Evolutionary conservation across 2,888 invertebrate species (phyloP), one percentile per base, ranked within the genome.

Genomic region (Megaustenia siamemsis): DNA sequence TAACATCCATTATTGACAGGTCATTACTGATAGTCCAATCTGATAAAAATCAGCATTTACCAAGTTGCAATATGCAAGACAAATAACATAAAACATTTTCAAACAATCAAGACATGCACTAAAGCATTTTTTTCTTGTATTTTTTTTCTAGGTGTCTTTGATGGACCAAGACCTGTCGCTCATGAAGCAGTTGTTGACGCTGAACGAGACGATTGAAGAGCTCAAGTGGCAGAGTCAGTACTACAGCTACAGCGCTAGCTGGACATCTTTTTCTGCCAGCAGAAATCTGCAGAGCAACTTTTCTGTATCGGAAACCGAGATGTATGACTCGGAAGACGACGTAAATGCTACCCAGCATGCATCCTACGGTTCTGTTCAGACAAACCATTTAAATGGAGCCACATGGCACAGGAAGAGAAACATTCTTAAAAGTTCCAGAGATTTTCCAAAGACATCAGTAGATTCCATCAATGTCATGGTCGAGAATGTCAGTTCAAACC

Each of bases 171-270:
- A 93, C 79, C 85, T 93, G 75, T 90, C 90, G 12, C 86, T 93
- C 87, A 92, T 93, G 92, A 90, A 91, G 76, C 92, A 92, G 85
- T 89, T 93, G 28, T 89, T 93, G 75, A 93, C 91, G 10, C 87
- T 93, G 43, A 93, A 93, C 86, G 93, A 93, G 86, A 89, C 90
- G 24, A 93, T 93, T 45, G 93, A 93, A 87, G 93, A 92, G 73
- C 88, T 93, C 66, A 93, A 93, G 88, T 92, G 92, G 90, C 91
- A 90, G 88, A 87, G 89, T 68, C 87, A 89, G 38, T 89, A 90
- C 80, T 89, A 88, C 86, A 82, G 82, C 80, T 88, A 88, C 78
- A 90, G 88, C 86, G 88, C 88, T 63, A 89, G 89, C 77, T 90
- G 90, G n/a, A 75, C 90, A 35, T 86, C 88, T 21, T 87, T 88